A percentile compares a stretch with the other conserved stretches of the same genome.
Conservation (phyloP, 2,888 invertebrate species). For the Boloria euphrosyne region DNA sequence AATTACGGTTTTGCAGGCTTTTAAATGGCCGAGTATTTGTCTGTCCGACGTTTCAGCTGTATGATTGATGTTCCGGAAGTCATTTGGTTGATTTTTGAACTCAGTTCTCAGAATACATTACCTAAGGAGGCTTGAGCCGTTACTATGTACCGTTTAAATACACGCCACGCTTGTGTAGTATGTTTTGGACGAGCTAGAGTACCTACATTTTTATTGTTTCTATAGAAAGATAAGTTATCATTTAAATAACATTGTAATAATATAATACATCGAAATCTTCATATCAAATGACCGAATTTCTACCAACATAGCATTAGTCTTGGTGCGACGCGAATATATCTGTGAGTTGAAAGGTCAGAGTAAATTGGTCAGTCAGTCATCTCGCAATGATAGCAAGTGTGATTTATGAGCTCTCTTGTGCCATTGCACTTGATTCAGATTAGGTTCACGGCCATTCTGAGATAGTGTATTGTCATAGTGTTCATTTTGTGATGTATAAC, state of each 20-base stretch:
- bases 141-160: neutral
- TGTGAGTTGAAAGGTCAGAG: conserved; percentile 52
- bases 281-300: conserved; percentile 23
- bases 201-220: no score
- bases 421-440: conserved; percentile 74
- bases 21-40: conserved; percentile 70
- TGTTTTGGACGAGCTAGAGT: no score
- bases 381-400: conserved; percentile 67
- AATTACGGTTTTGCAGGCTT: conserved; percentile 75
- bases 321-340: conserved; percentile 37
- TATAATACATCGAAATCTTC: conserved; percentile 18
- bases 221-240: neutral
- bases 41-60: conserved; percentile 51
- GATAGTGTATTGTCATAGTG: conserved; percentile 25
- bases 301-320: conserved; percentile 33
- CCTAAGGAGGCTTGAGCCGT: conserved; percentile 8
- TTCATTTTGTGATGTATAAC: neutral
- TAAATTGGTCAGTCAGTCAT: conserved; percentile 61
- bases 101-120: conserved; percentile 16
- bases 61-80: conserved; percentile 45
- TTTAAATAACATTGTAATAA: neutral
- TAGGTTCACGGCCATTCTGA: conserved; percentile 69
- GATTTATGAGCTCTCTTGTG: conserved; percentile 73
- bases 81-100: conserved; percentile 33
- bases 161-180: neutral